A percentile compares a stretch with the other conserved stretches of the same genome.
These are phyloP conservation scores for Pseudomyrmex concolor DNA, from an alignment of 1,140 invertebrate genomes.

Conservation along the genomic window DNA sequence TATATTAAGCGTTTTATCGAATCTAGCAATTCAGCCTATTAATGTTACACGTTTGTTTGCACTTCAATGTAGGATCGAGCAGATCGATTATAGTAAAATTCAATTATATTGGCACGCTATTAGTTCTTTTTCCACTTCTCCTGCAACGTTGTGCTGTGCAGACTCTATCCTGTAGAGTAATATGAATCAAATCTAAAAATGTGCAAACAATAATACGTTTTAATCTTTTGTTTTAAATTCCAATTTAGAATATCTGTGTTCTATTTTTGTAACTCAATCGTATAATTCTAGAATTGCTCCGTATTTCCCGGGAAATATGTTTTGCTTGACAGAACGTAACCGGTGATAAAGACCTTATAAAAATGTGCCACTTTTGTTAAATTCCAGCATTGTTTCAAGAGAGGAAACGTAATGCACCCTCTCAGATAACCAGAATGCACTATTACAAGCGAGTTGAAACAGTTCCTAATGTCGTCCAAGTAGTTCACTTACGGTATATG, in stretches of 20 bases:
- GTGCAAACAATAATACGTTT: too few relatives aligned
- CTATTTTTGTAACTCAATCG: not conserved
- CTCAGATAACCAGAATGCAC: conserved; percentile 42
- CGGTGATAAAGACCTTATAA: conserved; percentile 6
- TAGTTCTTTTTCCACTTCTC: too few relatives aligned
- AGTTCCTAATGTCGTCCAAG: conserved; percentile 53
- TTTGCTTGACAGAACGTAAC: conserved; percentile 1
- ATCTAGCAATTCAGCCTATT: not conserved
- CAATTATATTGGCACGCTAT: not conserved
- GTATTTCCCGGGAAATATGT: conserved; percentile 2
- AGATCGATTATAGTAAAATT: not conserved
- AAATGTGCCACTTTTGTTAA: conserved; percentile 47
- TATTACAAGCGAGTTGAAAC: conserved; percentile 54
- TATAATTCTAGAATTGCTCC: conserved; percentile 6
- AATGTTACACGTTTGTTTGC: not conserved
- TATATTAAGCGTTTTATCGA: not conserved
- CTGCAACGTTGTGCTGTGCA: too few relatives aligned
- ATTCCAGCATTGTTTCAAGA: conserved; percentile 32
- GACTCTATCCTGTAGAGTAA: too few relatives aligned
- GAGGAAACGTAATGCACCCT: conserved; percentile 4
- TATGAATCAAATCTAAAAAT: too few relatives aligned
- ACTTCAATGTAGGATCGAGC: not conserved
- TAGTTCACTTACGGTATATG: conserved; percentile 5
- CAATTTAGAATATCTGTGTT: not conserved
- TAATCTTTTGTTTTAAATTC: not conserved